phyloP scores from a whole-genome alignment of 2,113 vertebrate species.

The Cyphomyrus plagiostoma region DNA sequence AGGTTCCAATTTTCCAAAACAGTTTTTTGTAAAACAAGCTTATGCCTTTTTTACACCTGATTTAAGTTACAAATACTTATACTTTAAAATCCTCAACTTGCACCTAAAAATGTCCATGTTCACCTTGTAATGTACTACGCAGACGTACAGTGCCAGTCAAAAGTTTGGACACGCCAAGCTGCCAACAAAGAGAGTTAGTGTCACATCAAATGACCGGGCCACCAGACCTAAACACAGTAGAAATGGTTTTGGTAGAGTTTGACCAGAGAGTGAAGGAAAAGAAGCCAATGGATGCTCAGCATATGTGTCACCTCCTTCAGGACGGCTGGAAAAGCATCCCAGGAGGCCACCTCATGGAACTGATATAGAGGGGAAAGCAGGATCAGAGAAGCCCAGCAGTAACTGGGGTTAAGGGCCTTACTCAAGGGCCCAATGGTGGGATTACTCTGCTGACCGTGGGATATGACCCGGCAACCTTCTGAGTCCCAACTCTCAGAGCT shows the following conservation, averaged over 20 bases:
- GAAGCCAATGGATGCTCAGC: too few relatives aligned
- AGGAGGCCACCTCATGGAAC: neutral
- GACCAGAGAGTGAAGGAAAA: too few relatives aligned
- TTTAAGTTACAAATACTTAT: neutral
- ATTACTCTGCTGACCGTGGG: neutral
- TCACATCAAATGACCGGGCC: neutral
- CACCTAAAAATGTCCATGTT: neutral
- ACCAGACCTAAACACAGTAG: neutral
- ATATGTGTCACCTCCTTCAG: too few relatives aligned
- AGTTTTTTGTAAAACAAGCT: neutral
- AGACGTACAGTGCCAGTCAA: neutral
- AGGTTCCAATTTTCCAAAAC: neutral
- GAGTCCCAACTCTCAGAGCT: neutral
- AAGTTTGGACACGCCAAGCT: neutral
- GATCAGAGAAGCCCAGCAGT: neutral
- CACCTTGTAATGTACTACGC: neutral
- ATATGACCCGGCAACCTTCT: neutral
- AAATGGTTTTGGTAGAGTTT: too few relatives aligned
- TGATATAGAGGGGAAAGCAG: neutral
- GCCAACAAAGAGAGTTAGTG: neutral
- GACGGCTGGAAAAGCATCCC: neutral
- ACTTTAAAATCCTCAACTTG: neutral
- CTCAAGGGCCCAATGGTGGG: neutral
- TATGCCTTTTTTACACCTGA: neutral
- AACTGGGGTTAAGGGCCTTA: neutral